Conservation (phyloP, 2,113 vertebrate species). For the Chaetodon trifascialis region DNA sequence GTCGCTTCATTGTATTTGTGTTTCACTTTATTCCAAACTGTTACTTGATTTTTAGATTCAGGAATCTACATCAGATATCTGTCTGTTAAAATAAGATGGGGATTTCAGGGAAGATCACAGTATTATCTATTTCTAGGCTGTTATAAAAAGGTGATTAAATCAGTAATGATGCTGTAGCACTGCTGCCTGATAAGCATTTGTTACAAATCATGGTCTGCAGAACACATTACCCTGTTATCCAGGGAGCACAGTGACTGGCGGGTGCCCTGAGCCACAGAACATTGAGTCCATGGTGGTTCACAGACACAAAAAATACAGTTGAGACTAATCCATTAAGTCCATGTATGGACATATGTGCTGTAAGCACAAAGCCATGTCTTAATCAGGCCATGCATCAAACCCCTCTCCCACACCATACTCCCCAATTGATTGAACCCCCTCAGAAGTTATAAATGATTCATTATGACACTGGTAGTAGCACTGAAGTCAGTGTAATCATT, state of each 20-base stretch:
- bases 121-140: neutral
- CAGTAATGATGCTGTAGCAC: neutral
- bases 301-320: neutral
- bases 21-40: neutral
- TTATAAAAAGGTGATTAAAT: neutral
- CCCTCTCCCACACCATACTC: constrained; percentile 21
- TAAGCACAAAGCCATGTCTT: constrained; percentile 47
- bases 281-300: constrained; percentile 11
- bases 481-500: constrained; percentile 58
- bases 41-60: neutral
- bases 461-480: constrained; percentile 43
- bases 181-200: neutral
- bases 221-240: neutral
- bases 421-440: constrained; percentile 51
- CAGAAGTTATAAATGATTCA: constrained; percentile 68
- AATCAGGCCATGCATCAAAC: constrained; percentile 56
- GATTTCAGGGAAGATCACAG: neutral
- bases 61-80: neutral
- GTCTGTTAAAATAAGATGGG: neutral
- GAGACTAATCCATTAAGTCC: constrained; percentile 25
- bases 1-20: neutral
- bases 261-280: neutral
- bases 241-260: constrained; percentile 38
- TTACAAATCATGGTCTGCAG: neutral
- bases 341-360: constrained; percentile 27